Base-by-base conservation (phyloP, 2,888 invertebrate species). In the Fragum whitleyi region DNA sequence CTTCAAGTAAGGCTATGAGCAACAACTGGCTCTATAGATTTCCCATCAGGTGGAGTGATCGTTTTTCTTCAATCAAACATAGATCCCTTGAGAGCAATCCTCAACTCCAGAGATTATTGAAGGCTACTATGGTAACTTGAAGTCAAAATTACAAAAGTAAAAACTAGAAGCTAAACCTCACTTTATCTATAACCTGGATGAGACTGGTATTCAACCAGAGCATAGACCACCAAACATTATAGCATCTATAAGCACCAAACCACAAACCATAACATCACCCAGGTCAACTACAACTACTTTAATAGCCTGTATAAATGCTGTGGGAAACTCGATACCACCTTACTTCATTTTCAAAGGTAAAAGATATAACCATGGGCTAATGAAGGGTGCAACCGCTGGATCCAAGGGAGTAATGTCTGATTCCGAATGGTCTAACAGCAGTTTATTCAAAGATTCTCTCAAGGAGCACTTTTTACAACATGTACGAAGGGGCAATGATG, bases 331-430 rank as follows among this genome's bases (percentile, higher is more conserved):
- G 1, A 2, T 79, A 2, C 79, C 79, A n/a, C 74, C 74, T 16
- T 79, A 32, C 28, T 70, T 67, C 65, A n/a, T 79, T 1, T 79
- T 79, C 29, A 75, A 74, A 23, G 76, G 79, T 1, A 65, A 79
- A 57, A 47, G 74, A 21, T 59, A 23, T 11, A 59, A 36, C 28
- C 67, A 53, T 11, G 79, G 55, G 0, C 39, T 79, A 6, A 71
- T 75, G 67, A 71, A 79, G 32, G 72, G 79, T 3, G 72, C 55
- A 2, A 29, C 57, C 2, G n/a, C 55, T 21, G 77, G 75, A 0
- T 51, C 72, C 16, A 57, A 39, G 11, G 47, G n/a, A 6, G 39
- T 21, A 16, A 72, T 80, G 72, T 76, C 75, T 1, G 79, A 80
- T 9, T 57, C 57, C 1, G 72, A 76, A 0, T 76, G 75, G 75